A percentile compares a stretch with the other conserved stretches of the same genome.
These are phyloP conservation scores for Chelonus formosanus DNA, from an alignment of 2,888 invertebrate genomes.

Conservation along the genomic window DNA sequence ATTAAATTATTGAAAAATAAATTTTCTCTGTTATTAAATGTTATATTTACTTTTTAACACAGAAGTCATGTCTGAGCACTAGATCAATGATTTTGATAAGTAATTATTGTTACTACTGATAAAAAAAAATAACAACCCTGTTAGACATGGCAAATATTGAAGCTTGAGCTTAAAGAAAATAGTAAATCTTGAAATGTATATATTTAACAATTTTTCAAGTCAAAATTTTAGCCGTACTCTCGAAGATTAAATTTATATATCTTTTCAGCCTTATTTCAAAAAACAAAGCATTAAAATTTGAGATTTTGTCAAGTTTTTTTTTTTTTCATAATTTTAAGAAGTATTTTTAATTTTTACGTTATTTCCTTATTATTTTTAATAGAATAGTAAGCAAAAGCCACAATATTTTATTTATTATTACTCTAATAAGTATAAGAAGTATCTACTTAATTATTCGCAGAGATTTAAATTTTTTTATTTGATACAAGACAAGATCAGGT, in stretches of 20 bases:
- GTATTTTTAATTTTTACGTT: not conserved
- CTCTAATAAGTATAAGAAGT: too few species aligned
- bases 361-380: not conserved
- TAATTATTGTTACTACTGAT: too few species aligned
- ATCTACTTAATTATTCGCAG: not conserved
- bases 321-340: not conserved
- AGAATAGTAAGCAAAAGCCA: not conserved
- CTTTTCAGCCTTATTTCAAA: not conserved
- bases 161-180: not conserved
- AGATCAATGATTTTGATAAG: too few species aligned
- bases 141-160: constrained; percentile 1
- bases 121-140: not conserved
- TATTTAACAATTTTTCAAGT: not conserved
- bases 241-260: not conserved
- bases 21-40: too few species aligned
- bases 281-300: not conserved
- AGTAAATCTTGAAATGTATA: not conserved
- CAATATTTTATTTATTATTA: too few species aligned
- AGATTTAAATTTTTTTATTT: constrained; percentile 1
- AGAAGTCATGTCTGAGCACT: too few species aligned
- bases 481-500: constrained; percentile 7
- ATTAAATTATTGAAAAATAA: too few species aligned
- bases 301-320: not conserved
- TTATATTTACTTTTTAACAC: too few species aligned
- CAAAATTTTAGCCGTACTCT: too few species aligned